A percentile compares a stretch with the other conserved stretches of the same genome.
These are phyloP conservation scores for Aphelenchoides besseyi DNA, from an alignment of 1,140 invertebrate species.

Conservation along the genomic window DNA sequence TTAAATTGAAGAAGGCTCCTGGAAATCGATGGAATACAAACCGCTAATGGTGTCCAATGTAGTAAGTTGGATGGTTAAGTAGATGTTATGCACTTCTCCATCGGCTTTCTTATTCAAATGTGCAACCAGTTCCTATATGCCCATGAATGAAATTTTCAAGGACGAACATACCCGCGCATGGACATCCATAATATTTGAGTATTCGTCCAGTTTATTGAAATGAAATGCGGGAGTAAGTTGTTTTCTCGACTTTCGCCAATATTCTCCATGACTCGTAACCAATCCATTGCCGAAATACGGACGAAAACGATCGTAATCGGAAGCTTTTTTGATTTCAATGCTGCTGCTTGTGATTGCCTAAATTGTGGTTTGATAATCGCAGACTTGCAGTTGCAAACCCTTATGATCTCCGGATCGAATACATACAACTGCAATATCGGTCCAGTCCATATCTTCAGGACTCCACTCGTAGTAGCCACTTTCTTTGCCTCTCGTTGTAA, in stretches of 20 bases:
- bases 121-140: background rate
- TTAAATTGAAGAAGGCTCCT: background rate
- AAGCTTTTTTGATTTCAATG: constrained; percentile 32
- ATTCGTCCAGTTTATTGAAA: constrained; percentile 19
- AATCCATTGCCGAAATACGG: constrained; percentile 36
- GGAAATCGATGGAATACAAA: background rate
- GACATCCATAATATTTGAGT: constrained; percentile 1
- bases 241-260: background rate
- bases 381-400: background rate
- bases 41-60: constrained; percentile 10
- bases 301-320: constrained; percentile 38
- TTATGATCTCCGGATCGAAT: background rate
- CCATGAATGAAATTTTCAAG: background rate
- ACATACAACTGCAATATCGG: background rate
- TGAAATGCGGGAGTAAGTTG: constrained; percentile 17
- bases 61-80: background rate
- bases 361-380: background rate
- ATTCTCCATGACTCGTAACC: background rate
- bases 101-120: background rate
- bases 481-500: constrained; percentile 6
- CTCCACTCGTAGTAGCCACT: background rate
- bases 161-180: constrained; percentile 4
- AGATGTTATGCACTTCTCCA: background rate
- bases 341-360: constrained; percentile 30
- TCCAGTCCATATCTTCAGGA: background rate